phyloP scores from a whole-genome alignment of 2,797 vertebrate species.

The Brotula barbata region DNA sequence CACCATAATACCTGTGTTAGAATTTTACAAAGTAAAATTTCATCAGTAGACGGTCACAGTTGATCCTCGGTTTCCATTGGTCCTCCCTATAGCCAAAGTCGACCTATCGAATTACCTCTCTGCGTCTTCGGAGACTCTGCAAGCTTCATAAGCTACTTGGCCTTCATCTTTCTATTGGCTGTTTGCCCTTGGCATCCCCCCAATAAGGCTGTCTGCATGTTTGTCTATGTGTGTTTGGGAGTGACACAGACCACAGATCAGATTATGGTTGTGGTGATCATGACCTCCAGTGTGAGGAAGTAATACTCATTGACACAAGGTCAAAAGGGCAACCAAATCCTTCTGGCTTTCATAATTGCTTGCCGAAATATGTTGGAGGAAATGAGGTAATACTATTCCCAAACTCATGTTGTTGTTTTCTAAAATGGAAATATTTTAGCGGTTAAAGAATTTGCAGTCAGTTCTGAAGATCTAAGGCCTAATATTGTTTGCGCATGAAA shows the following conservation, averaged over 20 bases:
- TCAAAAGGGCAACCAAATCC: not conserved
- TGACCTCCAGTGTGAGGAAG: conserved; percentile 8
- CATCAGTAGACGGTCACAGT: not conserved
- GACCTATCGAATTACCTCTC: not conserved
- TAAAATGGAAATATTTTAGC: not conserved
- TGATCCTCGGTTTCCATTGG: not conserved
- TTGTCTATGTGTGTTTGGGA: conserved; percentile 12
- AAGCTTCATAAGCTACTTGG: conserved; percentile 18
- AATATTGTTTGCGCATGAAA: too few relatives aligned
- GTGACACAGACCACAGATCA: too few relatives aligned
- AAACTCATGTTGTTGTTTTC: conserved; percentile 10
- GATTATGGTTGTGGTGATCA: too few relatives aligned
- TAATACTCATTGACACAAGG: not conserved
- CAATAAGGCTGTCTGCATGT: conserved; percentile 8
- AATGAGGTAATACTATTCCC: not conserved
- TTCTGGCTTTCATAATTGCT: not conserved
- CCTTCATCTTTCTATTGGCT: conserved; percentile 23
- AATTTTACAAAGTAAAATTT: too few relatives aligned
- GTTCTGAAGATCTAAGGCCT: not conserved
- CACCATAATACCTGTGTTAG: too few relatives aligned
- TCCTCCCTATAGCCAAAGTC: not conserved
- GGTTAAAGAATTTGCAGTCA: conserved; percentile 1
- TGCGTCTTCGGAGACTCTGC: not conserved
- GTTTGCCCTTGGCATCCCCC: conserved; percentile 17
- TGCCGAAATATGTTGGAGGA: not conserved